These are phyloP conservation scores for Argynnis bischoffii DNA, from an alignment of 2,888 invertebrate genomes.

Conservation along the genomic window DNA sequence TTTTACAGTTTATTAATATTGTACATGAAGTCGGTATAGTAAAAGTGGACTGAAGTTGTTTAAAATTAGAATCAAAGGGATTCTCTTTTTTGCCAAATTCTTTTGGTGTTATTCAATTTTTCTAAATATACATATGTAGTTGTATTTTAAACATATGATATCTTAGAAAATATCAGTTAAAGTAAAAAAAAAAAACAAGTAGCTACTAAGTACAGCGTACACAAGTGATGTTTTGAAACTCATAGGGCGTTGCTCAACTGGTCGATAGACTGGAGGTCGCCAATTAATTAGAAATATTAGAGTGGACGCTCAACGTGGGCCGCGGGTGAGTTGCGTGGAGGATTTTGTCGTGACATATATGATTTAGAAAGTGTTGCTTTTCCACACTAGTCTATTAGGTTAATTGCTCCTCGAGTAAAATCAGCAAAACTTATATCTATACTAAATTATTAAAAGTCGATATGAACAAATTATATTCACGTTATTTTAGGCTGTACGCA, in stretches of 20 bases:
- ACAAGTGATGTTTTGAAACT: slow-evolving; percentile 27
- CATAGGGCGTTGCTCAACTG: slow-evolving; percentile 32
- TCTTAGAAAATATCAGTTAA: neutral
- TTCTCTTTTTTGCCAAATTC: no score
- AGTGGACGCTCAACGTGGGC: slow-evolving; percentile 30
- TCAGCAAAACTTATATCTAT: neutral
- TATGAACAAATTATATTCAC: neutral
- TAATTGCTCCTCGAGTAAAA: slow-evolving; percentile 4
- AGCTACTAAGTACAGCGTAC: neutral
- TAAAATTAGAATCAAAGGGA: no score
- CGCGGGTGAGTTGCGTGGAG: slow-evolving; percentile 21
- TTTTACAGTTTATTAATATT: no score
- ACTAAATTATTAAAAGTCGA: neutral
- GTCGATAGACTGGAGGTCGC: slow-evolving; percentile 31
- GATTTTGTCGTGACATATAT: slow-evolving; percentile 14
- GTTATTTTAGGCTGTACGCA: no score
- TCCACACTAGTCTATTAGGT: neutral
- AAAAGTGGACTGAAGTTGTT: no score
- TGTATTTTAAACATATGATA: neutral
- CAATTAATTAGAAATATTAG: slow-evolving; percentile 38
- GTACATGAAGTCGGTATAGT: no score
- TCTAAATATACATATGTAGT: no score
- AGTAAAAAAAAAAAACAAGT: neutral
- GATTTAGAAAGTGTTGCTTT: neutral
- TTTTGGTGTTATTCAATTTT: no score